Evolutionary conservation across 2,113 vertebrate genomes (phyloP).

Genomic region (Tachysurus fulvidraco): DNA sequence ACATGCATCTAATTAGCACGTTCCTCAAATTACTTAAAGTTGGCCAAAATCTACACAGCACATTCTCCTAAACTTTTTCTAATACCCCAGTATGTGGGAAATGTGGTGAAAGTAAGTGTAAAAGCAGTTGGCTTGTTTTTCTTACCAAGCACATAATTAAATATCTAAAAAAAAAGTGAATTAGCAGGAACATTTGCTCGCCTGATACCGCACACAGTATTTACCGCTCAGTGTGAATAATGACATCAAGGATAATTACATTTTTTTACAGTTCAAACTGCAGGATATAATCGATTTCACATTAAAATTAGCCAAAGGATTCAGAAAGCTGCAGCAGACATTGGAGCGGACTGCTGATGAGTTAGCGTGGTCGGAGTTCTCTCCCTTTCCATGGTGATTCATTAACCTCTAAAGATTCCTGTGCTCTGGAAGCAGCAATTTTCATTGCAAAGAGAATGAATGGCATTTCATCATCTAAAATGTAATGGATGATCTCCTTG

Average conservation of each 20-base stretch:
- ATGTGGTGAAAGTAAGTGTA: neutral
- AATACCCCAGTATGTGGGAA: neutral
- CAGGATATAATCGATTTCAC: slow-evolving; percentile 30
- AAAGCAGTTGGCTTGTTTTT: slow-evolving; percentile 15
- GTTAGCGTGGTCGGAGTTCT: slow-evolving; percentile 26
- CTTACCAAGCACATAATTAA: slow-evolving; percentile 19
- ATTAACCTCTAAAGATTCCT: slow-evolving; percentile 36
- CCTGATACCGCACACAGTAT: slow-evolving; percentile 29
- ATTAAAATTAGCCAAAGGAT: slow-evolving; percentile 28
- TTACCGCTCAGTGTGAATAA: slow-evolving; percentile 47
- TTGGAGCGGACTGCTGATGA: slow-evolving; percentile 30
- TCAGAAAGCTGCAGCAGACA: slow-evolving; percentile 11
- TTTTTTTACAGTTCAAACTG: slow-evolving; percentile 36
- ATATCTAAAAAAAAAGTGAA: slow-evolving; percentile 10
- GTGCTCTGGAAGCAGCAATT: slow-evolving; percentile 36
- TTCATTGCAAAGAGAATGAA: slow-evolving; percentile 48
- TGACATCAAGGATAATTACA: slow-evolving; percentile 12
- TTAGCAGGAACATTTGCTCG: slow-evolving; percentile 30
- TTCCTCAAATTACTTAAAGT: neutral
- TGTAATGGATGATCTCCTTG: slow-evolving; percentile 53
- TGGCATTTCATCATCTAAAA: slow-evolving; percentile 52
- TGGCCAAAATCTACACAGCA: neutral
- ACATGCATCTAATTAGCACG: slow-evolving; percentile 6
- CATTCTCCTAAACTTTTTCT: neutral
- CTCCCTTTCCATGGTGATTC: slow-evolving; percentile 47